Evolutionary conservation across 2,888 invertebrate species (phyloP).

Genomic region (Chaetogeoica ovagalla): DNA sequence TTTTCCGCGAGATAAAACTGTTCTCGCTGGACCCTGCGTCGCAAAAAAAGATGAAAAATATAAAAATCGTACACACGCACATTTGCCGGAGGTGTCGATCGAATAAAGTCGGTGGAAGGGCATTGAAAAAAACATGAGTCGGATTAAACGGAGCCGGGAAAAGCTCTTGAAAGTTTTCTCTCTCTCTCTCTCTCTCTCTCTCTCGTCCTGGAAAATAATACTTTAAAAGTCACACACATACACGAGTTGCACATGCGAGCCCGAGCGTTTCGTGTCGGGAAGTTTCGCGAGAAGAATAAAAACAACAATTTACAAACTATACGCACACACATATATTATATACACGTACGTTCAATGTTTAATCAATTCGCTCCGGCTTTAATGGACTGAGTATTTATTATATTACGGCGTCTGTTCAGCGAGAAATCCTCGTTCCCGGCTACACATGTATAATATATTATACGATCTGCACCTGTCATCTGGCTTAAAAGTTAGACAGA

Average conservation of each 20-base stretch:
- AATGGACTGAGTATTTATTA: slow-evolving; percentile 12
- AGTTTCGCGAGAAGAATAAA: slow-evolving; percentile 16
- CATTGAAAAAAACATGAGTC: slow-evolving; percentile 39
- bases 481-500: neutral
- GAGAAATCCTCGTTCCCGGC: neutral
- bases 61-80: slow-evolving; percentile 25
- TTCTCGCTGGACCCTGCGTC: neutral
- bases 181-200: neutral
- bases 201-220: slow-evolving; percentile 10
- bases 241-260: neutral
- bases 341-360: slow-evolving; percentile 9
- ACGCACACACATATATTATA: too few species aligned
- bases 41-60: slow-evolving; percentile 15
- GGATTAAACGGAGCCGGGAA: slow-evolving; percentile 30
- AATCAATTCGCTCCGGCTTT: neutral
- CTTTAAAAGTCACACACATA: slow-evolving; percentile 24
- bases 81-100: neutral
- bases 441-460: neutral
- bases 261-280: neutral
- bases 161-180: slow-evolving; percentile 41
- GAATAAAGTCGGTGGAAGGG: neutral
- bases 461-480: neutral
- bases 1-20: neutral
- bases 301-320: slow-evolving; percentile 22
- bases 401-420: neutral